Evolutionary conservation across 1,140 invertebrate species (phyloP).

Genomic region (Heterodera schachtii): DNA sequence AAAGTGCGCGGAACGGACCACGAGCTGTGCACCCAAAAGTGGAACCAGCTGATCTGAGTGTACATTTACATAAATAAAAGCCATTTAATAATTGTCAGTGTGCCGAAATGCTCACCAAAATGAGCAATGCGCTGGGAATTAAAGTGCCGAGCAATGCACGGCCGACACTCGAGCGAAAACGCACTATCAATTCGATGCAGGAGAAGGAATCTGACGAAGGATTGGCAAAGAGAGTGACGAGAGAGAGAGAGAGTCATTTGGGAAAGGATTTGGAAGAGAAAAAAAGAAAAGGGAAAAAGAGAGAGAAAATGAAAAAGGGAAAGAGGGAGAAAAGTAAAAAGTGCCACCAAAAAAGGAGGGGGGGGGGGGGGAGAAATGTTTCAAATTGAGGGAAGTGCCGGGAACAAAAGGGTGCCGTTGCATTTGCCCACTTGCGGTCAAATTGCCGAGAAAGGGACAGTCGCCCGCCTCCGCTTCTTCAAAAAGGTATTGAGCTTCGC

Average conservation of each 20-base stretch:
- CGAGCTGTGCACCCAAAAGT: constrained; percentile 56
- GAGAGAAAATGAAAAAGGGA: too few species aligned
- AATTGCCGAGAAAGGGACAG: constrained; percentile 22
- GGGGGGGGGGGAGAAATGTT: too few species aligned
- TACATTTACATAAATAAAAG: neutral
- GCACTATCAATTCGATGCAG: constrained; percentile 28
- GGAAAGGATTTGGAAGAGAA: too few species aligned
- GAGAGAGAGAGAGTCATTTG: too few species aligned
- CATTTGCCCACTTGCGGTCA: constrained; percentile 18
- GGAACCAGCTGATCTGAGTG: constrained; percentile 57
- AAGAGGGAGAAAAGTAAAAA: too few species aligned
- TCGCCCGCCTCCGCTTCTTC: constrained; percentile 31
- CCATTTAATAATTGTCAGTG: neutral
- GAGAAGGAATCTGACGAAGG: constrained; percentile 15
- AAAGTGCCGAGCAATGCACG: constrained; percentile 43
- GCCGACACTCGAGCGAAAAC: constrained; percentile 10
- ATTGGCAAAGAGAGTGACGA: too few species aligned
- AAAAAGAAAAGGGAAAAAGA: too few species aligned
- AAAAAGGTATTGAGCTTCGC: constrained; percentile 28
- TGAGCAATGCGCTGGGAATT: constrained; percentile 52
- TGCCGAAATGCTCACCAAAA: constrained; percentile 22
- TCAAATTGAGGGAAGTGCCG: neutral
- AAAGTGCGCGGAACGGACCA: constrained; percentile 63
- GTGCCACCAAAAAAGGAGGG: too few species aligned
- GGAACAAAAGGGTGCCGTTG: neutral